A percentile compares a stretch with the other conserved stretches of the same genome.
phyloP scores from a whole-genome alignment of 2,888 invertebrate species.

The Heliconius aoede region DNA sequence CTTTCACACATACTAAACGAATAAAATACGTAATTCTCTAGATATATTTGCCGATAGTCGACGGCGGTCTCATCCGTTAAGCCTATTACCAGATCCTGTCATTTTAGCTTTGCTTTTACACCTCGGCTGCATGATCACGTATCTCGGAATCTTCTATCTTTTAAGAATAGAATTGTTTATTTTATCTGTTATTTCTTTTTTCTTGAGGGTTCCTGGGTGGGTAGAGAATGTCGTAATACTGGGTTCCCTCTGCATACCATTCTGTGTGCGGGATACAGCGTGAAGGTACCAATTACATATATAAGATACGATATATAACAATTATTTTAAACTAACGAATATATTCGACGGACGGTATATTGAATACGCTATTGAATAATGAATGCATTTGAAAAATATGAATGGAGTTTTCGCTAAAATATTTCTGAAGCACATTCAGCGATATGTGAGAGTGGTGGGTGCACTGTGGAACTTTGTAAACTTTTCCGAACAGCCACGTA shows the following conservation, averaged over 20 bases:
- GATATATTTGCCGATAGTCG: slow-evolving; percentile 15
- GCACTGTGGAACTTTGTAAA: slow-evolving; percentile 34
- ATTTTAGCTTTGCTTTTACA: slow-evolving; percentile 25
- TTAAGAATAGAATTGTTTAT: not conserved
- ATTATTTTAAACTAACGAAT: not conserved
- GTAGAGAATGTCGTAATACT: too few relatives aligned
- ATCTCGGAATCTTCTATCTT: not conserved
- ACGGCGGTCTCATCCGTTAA: slow-evolving; percentile 32
- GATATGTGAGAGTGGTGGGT: slow-evolving; percentile 36
- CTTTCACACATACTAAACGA: slow-evolving; percentile 4
- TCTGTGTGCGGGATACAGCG: too few relatives aligned
- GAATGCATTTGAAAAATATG: slow-evolving; percentile 22
- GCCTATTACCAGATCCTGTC: slow-evolving; percentile 28
- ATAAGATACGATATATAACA: not conserved
- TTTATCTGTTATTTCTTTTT: not conserved
- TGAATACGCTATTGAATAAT: slow-evolving; percentile 7
- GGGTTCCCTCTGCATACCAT: too few relatives aligned
- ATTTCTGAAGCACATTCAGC: slow-evolving; percentile 32
- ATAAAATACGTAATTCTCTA: slow-evolving; percentile 11
- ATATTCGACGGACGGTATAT: not conserved
- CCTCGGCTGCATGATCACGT: slow-evolving; percentile 30
- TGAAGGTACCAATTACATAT: too few relatives aligned
- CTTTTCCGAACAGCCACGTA: slow-evolving; percentile 34
- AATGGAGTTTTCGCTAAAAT: slow-evolving; percentile 19
- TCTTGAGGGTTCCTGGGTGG: too few relatives aligned